phyloP scores from a whole-genome alignment of 2,888 invertebrate genomes.

The Tholera decimalis region DNA sequence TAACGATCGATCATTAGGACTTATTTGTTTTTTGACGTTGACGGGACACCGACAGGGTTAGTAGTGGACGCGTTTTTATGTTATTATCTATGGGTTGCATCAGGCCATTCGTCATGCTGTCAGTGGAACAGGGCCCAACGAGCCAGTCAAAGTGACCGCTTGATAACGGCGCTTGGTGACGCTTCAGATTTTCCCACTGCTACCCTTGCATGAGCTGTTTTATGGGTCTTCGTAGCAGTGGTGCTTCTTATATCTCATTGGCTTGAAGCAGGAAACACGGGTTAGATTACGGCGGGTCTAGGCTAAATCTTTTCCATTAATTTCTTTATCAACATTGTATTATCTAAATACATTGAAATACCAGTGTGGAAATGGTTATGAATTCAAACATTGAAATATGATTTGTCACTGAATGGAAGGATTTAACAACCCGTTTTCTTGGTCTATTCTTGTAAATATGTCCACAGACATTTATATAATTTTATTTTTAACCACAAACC shows the following conservation, averaged over 20 bases:
- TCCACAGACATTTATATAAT: conserved; percentile 19
- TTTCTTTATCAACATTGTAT: neutral
- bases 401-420: conserved; percentile 4
- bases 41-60: conserved; percentile 83
- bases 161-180: conserved; percentile 81
- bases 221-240: neutral
- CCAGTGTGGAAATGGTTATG: neutral
- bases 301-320: neutral
- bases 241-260: neutral
- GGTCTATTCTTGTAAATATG: conserved; percentile 22
- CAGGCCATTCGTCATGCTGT: conserved; percentile 90
- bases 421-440: neutral
- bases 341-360: neutral
- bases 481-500: conserved; percentile 46
- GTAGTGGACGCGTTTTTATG: conserved; percentile 75
- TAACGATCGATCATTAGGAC: conserved; percentile 90
- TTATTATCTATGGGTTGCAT: conserved; percentile 85
- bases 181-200: conserved; percentile 68
- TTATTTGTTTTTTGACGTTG: conserved; percentile 90
- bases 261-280: neutral
- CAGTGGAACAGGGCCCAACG: conserved; percentile 84
- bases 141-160: conserved; percentile 89
- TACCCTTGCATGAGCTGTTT: conserved; percentile 19
- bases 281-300: neutral
- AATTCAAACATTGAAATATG: neutral